Evolutionary conservation across 2,888 invertebrate species (phyloP), one percentile per base, ranked within the genome.

Genomic region (Chorisops tibialis): DNA sequence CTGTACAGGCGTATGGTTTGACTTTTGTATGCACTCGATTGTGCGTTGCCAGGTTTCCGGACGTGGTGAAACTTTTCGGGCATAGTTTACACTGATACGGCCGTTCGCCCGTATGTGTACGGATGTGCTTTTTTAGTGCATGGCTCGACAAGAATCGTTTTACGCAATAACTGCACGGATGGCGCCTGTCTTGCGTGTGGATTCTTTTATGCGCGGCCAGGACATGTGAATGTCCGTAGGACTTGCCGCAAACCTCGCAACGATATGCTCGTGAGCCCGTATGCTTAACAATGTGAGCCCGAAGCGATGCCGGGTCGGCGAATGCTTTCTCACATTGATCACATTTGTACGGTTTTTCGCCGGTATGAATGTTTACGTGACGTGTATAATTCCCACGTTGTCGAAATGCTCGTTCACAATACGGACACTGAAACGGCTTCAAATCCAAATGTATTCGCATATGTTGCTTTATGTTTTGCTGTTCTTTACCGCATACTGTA

Each of bases 311-410:
- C 9, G 64, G 63, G 39, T 67, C 67, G 3, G 62, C 45, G 35
- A 67, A 67, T 4, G 61, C 47, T 21, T 58, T 59, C 0, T 62
- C 62, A 37, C 67, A 67, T 5, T 62, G 18, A 30, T 51, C 39
- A 58, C 67, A 67, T 49, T 52, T 49, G 49, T 65, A 67, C 2
- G 67, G 67, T 37, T 64, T 67, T 18, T 59, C 30, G 2, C 65
- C 65, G 2, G 65, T 67, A 45, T 67, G 67, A 4, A 62, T 64
- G 30, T 67, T 63, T 1, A 64, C 12, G 21, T 67, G 67, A n/a
- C 61, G 62, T 21, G 63, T 62, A 30, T 61, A 62, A 21, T 64
- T 65, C 6, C 60, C 50, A 7, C 39, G 30, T 18, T 67, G 67
- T 3, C 62, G 43, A 41, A 67, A 67, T 9, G 45, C 51, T 14